phyloP scores from a whole-genome alignment of 2,888 invertebrate genomes.

The Trichopoda pennipes region DNA sequence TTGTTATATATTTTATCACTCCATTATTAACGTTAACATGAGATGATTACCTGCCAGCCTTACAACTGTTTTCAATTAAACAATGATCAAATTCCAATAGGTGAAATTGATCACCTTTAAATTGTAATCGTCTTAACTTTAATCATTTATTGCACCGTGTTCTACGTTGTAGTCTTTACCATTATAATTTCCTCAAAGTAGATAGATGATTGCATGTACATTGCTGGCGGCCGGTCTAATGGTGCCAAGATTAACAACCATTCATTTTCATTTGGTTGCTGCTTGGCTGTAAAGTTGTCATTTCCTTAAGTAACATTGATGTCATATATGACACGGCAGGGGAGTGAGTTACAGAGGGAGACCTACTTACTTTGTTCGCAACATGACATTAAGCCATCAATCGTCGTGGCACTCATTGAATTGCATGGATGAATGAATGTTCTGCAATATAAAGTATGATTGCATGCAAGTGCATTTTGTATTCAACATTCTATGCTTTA shows the following conservation, averaged over 20 bases:
- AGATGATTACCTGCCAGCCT: not conserved
- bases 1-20: too few species aligned
- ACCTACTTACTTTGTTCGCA: constrained; percentile 23
- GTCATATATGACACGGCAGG: not conserved
- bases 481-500: constrained; percentile 10
- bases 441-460: constrained; percentile 30
- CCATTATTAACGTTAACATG: not conserved
- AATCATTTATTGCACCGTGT: constrained; percentile 12
- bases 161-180: not conserved
- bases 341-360: not conserved
- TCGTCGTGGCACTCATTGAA: constrained; percentile 66
- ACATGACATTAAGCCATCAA: constrained; percentile 72
- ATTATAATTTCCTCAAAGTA: constrained; percentile 30
- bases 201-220: not conserved
- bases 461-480: constrained; percentile 50
- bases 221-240: not conserved
- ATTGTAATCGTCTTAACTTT: constrained; percentile 42
- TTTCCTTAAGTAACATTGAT: constrained; percentile 25
- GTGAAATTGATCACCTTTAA: constrained; percentile 3
- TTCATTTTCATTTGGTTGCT: not conserved
- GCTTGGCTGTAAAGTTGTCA: constrained; percentile 11
- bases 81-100: constrained; percentile 8
- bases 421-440: constrained; percentile 26
- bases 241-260: constrained; percentile 36
- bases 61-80: constrained; percentile 25